Evolutionary conservation across 2,797 vertebrate genomes (phyloP), one percentile per base, ranked within the genome.

Genomic region (Apogon hyalosoma): DNA sequence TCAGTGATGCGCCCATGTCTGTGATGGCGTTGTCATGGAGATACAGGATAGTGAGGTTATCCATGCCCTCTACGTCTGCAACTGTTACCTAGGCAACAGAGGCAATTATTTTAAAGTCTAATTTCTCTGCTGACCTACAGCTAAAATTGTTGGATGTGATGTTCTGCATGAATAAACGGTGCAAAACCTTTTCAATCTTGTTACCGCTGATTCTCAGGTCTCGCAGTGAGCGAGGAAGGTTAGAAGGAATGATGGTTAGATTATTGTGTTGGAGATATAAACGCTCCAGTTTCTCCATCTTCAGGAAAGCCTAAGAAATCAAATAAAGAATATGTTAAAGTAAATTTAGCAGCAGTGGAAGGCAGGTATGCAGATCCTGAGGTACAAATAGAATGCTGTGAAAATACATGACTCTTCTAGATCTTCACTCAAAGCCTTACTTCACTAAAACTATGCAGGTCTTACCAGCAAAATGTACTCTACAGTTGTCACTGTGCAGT

Each of bases 261-360:
- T 97, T 96, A 90, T 99, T 99, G 90, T 98, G 94, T 52, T 96
- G 95, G 59, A 99, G 83, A 88, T 98, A 99, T 13, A 99, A 79
- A 69, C 96, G 95, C 84, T 99, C 93, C 62, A 99, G 77, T 39
- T 57, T 83, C 46, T 54, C 82, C 86, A 98, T 79, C 84, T 95
- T 96, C 73, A 94, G 89, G 43, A 99, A 98, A 21, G 94, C 92
- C 92, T 93, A 56, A 51, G 38, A 38, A 58, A 45, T 10, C 0
- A 69, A 11, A 11, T 7, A 4, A 8, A 43, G 9, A 33, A 77
- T 28, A 28, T 28, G 5, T 28, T 28, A 28, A 28, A 28, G 24
- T 28, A 28, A 28, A 28, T 28, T 28, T 28, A 28, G 24, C 24
- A 28, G 24, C 24, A 28, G 3, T 28, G 6, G 24, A 28, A 28